phyloP scores from a whole-genome alignment of 2,888 invertebrate species.

The Macaria liturata region DNA sequence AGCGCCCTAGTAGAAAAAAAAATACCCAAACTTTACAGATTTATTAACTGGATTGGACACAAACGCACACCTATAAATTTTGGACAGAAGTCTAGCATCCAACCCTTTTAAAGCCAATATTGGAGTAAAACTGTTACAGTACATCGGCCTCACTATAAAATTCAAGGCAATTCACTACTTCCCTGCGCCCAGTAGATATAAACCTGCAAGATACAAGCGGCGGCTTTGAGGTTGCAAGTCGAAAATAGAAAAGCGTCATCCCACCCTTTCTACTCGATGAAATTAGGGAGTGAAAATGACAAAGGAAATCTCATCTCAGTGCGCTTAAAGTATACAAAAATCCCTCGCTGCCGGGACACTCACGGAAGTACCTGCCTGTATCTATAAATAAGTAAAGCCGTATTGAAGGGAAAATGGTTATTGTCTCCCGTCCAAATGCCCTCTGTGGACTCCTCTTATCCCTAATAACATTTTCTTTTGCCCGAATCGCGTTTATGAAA shows the following conservation, averaged over 20 bases:
- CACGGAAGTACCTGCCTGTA: slow-evolving; percentile 23
- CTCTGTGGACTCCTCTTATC: slow-evolving; percentile 53
- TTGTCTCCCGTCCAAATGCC: slow-evolving; percentile 51
- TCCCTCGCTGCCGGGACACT: slow-evolving; percentile 24
- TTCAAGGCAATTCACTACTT: background rate
- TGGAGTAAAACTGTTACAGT: no score
- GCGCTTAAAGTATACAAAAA: slow-evolving; percentile 24
- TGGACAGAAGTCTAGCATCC: no score
- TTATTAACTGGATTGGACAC: no score
- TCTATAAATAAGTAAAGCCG: slow-evolving; percentile 42
- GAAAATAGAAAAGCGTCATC: slow-evolving; percentile 17
- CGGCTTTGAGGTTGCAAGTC: slow-evolving; percentile 20
- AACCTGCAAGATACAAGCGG: slow-evolving; percentile 11
- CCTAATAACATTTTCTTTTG: slow-evolving; percentile 55
- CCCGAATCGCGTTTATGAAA: slow-evolving; percentile 30
- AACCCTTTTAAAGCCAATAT: no score
- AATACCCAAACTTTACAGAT: no score
- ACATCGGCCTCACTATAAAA: background rate
- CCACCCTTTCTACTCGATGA: slow-evolving; percentile 22
- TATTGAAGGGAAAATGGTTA: slow-evolving; percentile 57
- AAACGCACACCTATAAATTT: no score
- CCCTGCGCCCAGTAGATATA: background rate
- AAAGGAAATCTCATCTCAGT: slow-evolving; percentile 23
- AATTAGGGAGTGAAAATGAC: slow-evolving; percentile 28
- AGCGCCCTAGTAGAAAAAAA: no score